Base-by-base conservation (phyloP, 2,888 invertebrate species). In the Rapana venosa region DNA sequence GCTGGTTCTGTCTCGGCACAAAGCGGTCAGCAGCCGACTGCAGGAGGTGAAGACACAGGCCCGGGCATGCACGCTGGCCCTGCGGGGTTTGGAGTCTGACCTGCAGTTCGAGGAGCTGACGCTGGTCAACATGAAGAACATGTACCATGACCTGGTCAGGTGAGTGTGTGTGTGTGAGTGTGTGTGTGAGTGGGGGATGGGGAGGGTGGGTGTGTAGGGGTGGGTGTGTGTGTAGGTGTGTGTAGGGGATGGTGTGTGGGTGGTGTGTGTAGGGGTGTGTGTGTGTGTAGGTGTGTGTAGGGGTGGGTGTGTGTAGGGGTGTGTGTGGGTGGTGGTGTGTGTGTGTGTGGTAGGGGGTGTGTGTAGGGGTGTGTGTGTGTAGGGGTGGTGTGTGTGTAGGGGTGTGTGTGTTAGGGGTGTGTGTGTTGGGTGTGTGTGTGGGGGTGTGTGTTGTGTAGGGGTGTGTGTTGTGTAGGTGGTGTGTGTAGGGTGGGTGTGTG, bases 41-140 rank as follows among this genome's bases (percentile, higher is more conserved):
- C n/a, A 74, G 20, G n/a, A 22, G 17, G 61, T 89, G 26, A 26
- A 47, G 77, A 85, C 58, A 36, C 83, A 56, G 36, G 8, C 35
- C 13, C 74, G 85, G 26, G 32, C 17, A 1, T n/a, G 74, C 32
- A 22, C 56, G 20, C 8, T 77, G 35, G 32, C 85, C 30, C 47
- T 77, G 32, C 85, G 85, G 26, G 89, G 66, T 5, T 26, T 89
- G 89, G 85, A 89, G 66, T 61, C 85, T 0, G 89, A 89, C 61
- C 47, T 89, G 5, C 83, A 85, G 84, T n/a, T 17, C 17, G 56
- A 85, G 70, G 85, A 89, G 74, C 84, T n/a, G n/a, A 11, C 13
- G 11, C 36, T 89, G 61, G 36, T 89, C n/a, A 66, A 56, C 6
- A 56, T 89, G 89, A 84, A 89, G 74, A 85, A 47, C 36, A 36